phyloP scores from a whole-genome alignment of 2,888 invertebrate genomes.

The Nectonema munidae region DNA sequence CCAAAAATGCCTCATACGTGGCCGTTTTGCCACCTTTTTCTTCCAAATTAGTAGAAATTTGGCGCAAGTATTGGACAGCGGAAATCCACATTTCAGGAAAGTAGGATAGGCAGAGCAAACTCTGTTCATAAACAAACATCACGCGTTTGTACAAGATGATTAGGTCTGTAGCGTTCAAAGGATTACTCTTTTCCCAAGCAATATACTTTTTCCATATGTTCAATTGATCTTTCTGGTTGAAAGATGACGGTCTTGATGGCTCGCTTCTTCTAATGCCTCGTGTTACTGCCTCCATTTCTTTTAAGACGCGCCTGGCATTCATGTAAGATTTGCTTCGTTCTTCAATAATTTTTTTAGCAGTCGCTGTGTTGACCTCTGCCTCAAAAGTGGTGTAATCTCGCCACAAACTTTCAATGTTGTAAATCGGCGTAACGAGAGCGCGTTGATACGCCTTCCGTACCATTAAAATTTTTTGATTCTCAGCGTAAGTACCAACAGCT shows the following conservation, averaged over 20 bases:
- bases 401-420: conserved; percentile 63
- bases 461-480: conserved; percentile 93
- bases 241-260: conserved; percentile 72
- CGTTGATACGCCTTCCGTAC: conserved; percentile 82
- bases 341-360: conserved; percentile 84
- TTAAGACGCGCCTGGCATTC: conserved; percentile 75
- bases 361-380: conserved; percentile 47
- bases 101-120: conserved; percentile 67
- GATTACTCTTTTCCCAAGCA: conserved; percentile 78
- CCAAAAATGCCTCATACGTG: conserved; percentile 22
- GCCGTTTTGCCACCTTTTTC: conserved; percentile 1
- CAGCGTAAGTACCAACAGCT: conserved; percentile 87
- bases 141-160: conserved; percentile 62
- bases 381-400: conserved; percentile 92
- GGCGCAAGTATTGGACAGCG: conserved; percentile 81
- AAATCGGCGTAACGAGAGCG: conserved; percentile 75
- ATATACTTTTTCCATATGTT: conserved; percentile 97
- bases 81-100: conserved; percentile 98
- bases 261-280: conserved; percentile 71
- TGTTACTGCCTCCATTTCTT: conserved; percentile 71
- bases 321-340: conserved; percentile 83
- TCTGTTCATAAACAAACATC: conserved; percentile 93
- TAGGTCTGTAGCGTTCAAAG: conserved; percentile 72
- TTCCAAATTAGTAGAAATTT: neutral
- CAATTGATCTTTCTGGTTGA: conserved; percentile 28